Conservation (phyloP, 2,797 vertebrate genomes). For the Tympanoctomys barrerae region DNA sequence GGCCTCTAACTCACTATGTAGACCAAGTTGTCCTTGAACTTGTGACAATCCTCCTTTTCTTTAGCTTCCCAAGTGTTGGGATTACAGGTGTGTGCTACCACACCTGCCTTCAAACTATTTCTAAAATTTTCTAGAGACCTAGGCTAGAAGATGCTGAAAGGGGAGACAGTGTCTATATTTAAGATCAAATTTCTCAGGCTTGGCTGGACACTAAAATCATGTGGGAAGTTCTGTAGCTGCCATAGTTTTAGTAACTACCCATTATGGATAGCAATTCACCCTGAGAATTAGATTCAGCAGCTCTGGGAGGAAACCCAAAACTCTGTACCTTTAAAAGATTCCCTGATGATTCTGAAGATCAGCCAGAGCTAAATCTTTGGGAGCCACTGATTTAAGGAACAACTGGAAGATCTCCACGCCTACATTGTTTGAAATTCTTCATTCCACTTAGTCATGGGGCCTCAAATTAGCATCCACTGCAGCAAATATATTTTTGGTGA, state of each 20-base stretch:
- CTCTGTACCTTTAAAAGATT: conserved; percentile 72
- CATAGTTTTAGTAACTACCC: neutral
- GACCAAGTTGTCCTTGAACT: neutral
- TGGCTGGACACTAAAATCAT: neutral
- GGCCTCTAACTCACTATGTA: too few relatives aligned
- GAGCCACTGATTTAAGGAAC: conserved; percentile 75
- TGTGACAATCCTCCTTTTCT: neutral
- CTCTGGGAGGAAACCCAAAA: conserved; percentile 38
- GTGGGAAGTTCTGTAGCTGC: neutral
- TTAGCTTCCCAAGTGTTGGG: neutral
- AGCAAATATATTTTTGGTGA: conserved; percentile 73
- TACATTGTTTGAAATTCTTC: conserved; percentile 79
- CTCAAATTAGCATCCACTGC: conserved; percentile 81
- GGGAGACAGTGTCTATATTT: neutral
- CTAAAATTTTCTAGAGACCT: conserved; percentile 21
- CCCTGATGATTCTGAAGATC: conserved; percentile 69
- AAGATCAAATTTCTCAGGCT: conserved; percentile 5
- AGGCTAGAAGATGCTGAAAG: neutral
- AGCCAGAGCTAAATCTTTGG: conserved; percentile 67
- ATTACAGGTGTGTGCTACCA: neutral
- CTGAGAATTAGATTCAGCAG: conserved; percentile 1
- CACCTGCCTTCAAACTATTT: neutral
- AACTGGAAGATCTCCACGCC: conserved; percentile 80
- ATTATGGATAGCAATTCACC: neutral
- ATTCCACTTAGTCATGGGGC: conserved; percentile 78